Base-by-base conservation (phyloP, 2,888 invertebrate genomes). In the Amphimallon solstitiale region DNA sequence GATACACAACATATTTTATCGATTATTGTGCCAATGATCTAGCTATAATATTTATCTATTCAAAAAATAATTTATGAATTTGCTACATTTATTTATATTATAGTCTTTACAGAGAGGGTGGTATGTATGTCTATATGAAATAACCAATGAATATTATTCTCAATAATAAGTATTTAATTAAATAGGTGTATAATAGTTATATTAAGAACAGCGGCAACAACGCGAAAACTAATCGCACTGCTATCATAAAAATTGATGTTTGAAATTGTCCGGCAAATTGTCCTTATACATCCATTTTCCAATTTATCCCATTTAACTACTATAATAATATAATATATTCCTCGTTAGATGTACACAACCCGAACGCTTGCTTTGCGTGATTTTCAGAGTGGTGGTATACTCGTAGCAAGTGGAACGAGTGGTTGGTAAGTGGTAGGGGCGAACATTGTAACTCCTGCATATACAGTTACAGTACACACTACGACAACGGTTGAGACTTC, bases 301-400 rank as follows among this genome's bases (percentile, higher is more conserved):
- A 66, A 66, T 66, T 66, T 66, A 61, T 61, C 40, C 49, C 52
- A 52, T 61, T 60, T 66, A 66, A 46, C 56, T 65, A 23, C 46
- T 51, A 45, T 56, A 64, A 64, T 64, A 64, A 64, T 59, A 66
- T 49, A 60, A 66, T 66, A 66, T 61, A 66, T 66, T 61, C 51
- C 60, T 66, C 49, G 51, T 60, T 60, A 51, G 46, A 40, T 19
- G 43, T 59, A 38, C 43, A 29, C 43, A 59, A 29, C 43, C 43
- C 40, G 56, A 59, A 59, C 54, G 43, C 29, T 59, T 43, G 43
- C 15, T 43, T 59, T 43, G 43, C 19, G 15, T 29, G 56, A 17
- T 43, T 17, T 59, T 43, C 56, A 59, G 15, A 21, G 35, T 10
- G 23, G 48, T 35, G 38, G 52, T 12, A 54, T 37, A 35, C n/a